phyloP scores from a whole-genome alignment of 2,113 vertebrate species.

The Haplochromis burtoni region DNA sequence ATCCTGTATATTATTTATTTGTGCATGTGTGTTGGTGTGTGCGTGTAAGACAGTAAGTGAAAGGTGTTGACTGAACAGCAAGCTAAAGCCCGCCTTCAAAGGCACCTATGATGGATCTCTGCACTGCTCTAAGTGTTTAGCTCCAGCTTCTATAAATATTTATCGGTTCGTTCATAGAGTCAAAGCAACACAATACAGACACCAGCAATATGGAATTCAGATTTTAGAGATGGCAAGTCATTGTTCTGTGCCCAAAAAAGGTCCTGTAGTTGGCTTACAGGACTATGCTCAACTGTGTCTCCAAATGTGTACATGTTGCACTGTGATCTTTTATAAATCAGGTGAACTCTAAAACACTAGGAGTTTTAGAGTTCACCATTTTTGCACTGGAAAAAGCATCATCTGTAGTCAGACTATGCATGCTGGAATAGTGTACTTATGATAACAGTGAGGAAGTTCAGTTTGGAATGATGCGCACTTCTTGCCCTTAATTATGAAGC shows the following conservation, averaged over 20 bases:
- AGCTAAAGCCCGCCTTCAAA: conserved; percentile 23
- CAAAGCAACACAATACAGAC: conserved; percentile 7
- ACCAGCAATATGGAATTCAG: neutral
- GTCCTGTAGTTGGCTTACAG: neutral
- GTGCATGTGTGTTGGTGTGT: neutral
- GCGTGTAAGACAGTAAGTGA: neutral
- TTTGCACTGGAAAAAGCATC: neutral
- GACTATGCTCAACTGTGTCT: neutral
- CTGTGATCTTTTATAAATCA: neutral
- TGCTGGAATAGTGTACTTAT: neutral
- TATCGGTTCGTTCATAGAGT: conserved; percentile 34
- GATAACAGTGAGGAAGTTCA: neutral
- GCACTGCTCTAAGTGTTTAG: conserved; percentile 35
- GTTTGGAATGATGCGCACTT: neutral
- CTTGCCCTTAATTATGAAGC: neutral
- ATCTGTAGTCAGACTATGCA: neutral
- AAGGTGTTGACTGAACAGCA: conserved; percentile 47
- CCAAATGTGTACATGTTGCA: neutral
- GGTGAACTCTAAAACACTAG: neutral
- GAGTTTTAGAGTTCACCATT: neutral
- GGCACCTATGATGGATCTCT: conserved; percentile 41
- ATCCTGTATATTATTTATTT: conserved; percentile 17
- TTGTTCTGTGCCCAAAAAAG: conserved; percentile 44
- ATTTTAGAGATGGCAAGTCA: conserved; percentile 12
- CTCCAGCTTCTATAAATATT: conserved; percentile 59